A percentile compares a stretch with the other conserved stretches of the same genome.
Evolutionary conservation across 2,797 vertebrate species (phyloP).

Genomic region (Zalophus californianus): DNA sequence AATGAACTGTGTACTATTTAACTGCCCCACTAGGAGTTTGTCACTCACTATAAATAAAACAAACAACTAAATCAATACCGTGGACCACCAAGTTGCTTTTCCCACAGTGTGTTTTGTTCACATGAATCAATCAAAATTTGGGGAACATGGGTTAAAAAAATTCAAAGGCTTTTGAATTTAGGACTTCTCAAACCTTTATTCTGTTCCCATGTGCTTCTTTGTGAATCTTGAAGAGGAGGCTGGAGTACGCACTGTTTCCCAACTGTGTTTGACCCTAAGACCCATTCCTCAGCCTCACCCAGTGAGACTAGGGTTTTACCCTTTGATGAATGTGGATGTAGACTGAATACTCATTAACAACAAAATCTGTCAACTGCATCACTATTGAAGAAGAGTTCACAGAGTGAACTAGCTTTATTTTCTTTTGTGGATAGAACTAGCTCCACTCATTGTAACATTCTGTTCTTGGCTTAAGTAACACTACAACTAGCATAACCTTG

Average conservation of each 20-base stretch:
- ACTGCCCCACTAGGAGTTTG: neutral
- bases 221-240: slow-evolving; percentile 2
- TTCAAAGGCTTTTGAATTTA: neutral
- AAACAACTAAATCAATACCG: neutral
- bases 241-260: neutral
- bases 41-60: slow-evolving; percentile 32
- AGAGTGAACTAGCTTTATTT: slow-evolving; percentile 54
- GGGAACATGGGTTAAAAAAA: neutral
- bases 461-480: slow-evolving; percentile 51
- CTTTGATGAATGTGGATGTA: neutral
- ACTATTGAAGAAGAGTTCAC: neutral
- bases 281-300: neutral
- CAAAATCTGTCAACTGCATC: slow-evolving; percentile 27
- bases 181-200: slow-evolving; percentile 9
- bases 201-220: neutral
- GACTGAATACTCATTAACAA: neutral
- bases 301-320: neutral
- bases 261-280: neutral
- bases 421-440: slow-evolving; percentile 1
- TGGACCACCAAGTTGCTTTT: neutral
- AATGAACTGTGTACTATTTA: neutral
- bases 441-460: slow-evolving; percentile 52
- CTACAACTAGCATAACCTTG: neutral
- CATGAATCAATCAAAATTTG: neutral
- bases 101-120: neutral